These are phyloP conservation scores for Caranx melampygus DNA, from an alignment of 2,113 vertebrate species.

Conservation along the genomic window DNA sequence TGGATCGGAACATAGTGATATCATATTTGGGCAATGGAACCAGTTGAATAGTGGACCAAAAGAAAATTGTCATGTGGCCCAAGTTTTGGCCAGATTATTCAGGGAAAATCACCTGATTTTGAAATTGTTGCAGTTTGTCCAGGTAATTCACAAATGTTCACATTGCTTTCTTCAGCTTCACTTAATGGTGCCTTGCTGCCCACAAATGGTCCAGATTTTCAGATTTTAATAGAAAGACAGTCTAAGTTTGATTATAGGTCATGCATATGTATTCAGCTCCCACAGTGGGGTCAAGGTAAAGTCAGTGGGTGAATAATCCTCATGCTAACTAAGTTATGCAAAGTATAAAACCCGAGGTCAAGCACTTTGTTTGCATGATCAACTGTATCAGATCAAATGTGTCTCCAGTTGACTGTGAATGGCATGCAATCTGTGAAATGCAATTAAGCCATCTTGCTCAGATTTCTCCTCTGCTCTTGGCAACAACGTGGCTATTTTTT, in stretches of 20 bases:
- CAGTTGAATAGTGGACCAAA: too few relatives aligned
- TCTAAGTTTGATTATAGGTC: slow-evolving; percentile 1
- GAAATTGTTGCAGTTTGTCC: too few relatives aligned
- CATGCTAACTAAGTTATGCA: slow-evolving; percentile 24
- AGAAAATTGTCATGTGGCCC: too few relatives aligned
- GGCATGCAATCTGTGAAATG: slow-evolving; percentile 59
- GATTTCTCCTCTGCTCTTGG: slow-evolving; percentile 72
- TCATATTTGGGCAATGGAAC: too few relatives aligned
- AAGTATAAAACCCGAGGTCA: slow-evolving; percentile 1
- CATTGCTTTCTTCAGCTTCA: too few relatives aligned
- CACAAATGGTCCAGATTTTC: too few relatives aligned
- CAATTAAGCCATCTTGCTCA: slow-evolving; percentile 69
- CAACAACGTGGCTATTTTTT: slow-evolving; percentile 80
- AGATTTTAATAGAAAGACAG: neutral
- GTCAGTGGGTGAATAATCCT: slow-evolving; percentile 9
- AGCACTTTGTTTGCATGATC: slow-evolving; percentile 21
- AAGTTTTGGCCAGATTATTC: too few relatives aligned
- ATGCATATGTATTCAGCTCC: neutral
- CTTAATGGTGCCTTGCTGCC: too few relatives aligned
- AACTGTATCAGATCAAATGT: slow-evolving; percentile 21
- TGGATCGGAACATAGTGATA: too few relatives aligned
- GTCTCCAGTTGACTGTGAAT: slow-evolving; percentile 44
- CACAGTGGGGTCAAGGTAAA: slow-evolving; percentile 19
- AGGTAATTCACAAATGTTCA: too few relatives aligned
- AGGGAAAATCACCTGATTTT: too few relatives aligned